phyloP scores from a whole-genome alignment of 2,113 vertebrate species.

The Archilochus colubris region DNA sequence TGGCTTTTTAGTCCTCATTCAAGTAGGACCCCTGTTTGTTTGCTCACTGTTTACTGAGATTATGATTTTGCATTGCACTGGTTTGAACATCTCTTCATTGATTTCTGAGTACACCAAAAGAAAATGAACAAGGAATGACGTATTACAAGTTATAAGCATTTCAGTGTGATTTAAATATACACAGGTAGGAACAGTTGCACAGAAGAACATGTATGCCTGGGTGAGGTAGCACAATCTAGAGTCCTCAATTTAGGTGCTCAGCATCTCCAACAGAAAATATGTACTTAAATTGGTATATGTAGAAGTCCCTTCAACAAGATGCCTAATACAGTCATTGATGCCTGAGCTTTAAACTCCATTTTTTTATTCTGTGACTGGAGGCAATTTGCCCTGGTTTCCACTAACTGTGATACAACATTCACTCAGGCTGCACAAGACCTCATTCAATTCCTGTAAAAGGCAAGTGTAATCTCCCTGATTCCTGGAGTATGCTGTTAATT shows the following conservation, averaged over 20 bases:
- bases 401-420: neutral
- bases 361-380: neutral
- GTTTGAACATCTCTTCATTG: neutral
- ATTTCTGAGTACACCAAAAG: neutral
- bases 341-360: neutral
- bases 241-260: neutral
- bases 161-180: neutral
- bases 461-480: fast-evolving
- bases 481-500: neutral
- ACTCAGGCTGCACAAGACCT: neutral
- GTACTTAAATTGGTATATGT: neutral
- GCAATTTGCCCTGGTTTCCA: neutral
- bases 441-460: neutral
- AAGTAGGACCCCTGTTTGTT: neutral
- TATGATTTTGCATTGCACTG: neutral
- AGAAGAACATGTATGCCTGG: neutral
- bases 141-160: neutral
- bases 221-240: neutral
- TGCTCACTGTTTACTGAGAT: neutral
- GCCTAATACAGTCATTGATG: neutral
- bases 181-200: neutral
- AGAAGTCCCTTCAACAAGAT: neutral
- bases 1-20: neutral
- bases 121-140: neutral
- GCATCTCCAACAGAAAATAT: neutral